phyloP scores from a whole-genome alignment of 37 sponge, comb jelly and placozoan genomes.

The Eunapius fragilis region DNA sequence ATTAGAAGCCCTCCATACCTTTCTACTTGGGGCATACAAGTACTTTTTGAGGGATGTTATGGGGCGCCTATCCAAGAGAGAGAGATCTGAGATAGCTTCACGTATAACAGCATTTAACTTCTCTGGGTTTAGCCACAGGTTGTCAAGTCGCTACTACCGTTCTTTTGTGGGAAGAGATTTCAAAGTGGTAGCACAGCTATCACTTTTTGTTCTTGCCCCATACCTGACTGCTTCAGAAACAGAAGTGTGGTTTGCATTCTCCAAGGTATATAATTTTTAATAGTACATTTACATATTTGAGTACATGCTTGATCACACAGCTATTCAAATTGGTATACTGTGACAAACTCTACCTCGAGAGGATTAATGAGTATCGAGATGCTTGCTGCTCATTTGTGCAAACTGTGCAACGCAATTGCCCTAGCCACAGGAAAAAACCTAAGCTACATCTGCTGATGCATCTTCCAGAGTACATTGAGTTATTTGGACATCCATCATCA shows the following conservation, averaged over 20 bases:
- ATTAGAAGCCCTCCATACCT: conserved; percentile 47
- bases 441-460: conserved; percentile 59
- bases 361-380: background rate
- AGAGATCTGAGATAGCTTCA: conserved; percentile 28
- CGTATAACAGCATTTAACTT: conserved; percentile 9
- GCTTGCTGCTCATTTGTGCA: conserved; percentile 28
- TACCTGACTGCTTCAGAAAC: conserved; percentile 12
- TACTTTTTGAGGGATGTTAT: conserved; percentile 31
- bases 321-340: conserved; percentile 33
- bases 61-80: background rate
- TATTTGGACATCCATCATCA: conserved; percentile 42
- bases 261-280: background rate
- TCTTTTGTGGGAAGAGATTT: conserved; percentile 53
- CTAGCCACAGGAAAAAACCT: conserved; percentile 5
- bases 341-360: background rate
- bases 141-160: conserved; percentile 8
- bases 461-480: conserved; percentile 31
- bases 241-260: conserved; percentile 11
- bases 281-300: background rate
- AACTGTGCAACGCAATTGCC: background rate
- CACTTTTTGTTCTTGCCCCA: conserved; percentile 29
- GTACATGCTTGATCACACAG: conserved; percentile 2
- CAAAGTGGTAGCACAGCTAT: conserved; percentile 43
- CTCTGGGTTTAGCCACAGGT: conserved; percentile 29
- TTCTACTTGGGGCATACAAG: conserved; percentile 49